phyloP scores from a whole-genome alignment of 2,888 invertebrate genomes.

The Machimus rusticus region DNA sequence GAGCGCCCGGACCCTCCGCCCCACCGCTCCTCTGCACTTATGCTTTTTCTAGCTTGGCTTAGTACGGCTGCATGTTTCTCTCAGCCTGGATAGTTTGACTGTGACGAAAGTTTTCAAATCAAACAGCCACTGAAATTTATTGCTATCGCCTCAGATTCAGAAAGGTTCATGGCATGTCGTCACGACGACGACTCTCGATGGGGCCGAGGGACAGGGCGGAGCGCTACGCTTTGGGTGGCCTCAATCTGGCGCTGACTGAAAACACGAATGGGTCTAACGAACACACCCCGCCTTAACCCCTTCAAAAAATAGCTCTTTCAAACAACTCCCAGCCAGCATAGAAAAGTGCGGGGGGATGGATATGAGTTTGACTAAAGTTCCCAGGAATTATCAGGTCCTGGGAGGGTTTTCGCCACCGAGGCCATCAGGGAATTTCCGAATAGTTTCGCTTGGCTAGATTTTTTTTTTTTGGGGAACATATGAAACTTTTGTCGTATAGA shows the following conservation, averaged over 20 bases:
- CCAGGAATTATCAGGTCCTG: background rate
- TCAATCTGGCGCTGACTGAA: background rate
- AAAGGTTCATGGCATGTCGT: background rate
- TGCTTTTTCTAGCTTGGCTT: background rate
- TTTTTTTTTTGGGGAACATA: background rate
- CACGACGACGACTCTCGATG: background rate
- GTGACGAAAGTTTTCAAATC: conserved; percentile 22
- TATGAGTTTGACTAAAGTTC: background rate
- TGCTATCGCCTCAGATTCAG: background rate
- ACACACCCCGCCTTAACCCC: background rate
- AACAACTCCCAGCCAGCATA: background rate
- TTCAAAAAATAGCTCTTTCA: background rate
- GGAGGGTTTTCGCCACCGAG: background rate
- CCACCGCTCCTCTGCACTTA: background rate
- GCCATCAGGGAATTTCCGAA: background rate
- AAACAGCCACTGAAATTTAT: conserved; percentile 24
- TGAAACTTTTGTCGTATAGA: background rate
- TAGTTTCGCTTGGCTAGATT: background rate
- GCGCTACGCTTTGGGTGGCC: background rate
- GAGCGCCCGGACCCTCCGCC: background rate
- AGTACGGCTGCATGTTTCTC: background rate
- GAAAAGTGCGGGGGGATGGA: background rate
- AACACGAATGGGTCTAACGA: background rate
- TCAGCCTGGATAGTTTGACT: background rate
- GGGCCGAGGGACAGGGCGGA: background rate